A percentile compares a stretch with the other conserved stretches of the same genome.
Conservation (phyloP, 1,140 invertebrate species). For the Choristoneura fumiferana region DNA sequence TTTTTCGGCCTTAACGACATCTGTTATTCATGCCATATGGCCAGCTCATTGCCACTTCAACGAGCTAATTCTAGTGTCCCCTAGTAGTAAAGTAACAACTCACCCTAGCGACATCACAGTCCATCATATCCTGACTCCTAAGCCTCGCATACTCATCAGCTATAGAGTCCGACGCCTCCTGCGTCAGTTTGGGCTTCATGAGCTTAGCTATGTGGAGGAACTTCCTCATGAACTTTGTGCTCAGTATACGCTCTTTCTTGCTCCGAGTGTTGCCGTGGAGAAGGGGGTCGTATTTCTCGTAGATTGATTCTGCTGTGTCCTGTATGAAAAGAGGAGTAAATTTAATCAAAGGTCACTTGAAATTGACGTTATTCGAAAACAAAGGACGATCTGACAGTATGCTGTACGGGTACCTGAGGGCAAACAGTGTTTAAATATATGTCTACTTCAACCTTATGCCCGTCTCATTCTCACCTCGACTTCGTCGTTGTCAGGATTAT, state of each 20-base stretch:
- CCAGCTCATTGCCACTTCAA: too few relatives aligned
- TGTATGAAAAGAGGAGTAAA: constrained; percentile 25
- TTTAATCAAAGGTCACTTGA: not conserved
- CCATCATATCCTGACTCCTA: constrained; percentile 90
- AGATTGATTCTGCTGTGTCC: constrained; percentile 86
- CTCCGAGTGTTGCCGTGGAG: constrained; percentile 89
- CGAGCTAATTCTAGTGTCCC: too few relatives aligned
- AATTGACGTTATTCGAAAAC: too few relatives aligned
- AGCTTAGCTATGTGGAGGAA: constrained; percentile 97
- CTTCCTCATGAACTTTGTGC: constrained; percentile 97
- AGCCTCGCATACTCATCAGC: constrained; percentile 96
- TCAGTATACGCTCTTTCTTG: constrained; percentile 92
- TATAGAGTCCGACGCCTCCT: constrained; percentile 94
- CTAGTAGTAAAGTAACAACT: constrained; percentile 53
- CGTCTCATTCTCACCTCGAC: constrained; percentile 54
- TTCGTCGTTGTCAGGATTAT: constrained; percentile 84
- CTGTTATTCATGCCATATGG: too few relatives aligned
- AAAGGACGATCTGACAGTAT: too few relatives aligned
- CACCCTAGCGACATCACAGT: constrained; percentile 92
- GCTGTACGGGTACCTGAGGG: not conserved
- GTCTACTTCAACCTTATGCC: not conserved
- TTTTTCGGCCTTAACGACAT: too few relatives aligned
- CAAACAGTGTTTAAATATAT: too few relatives aligned
- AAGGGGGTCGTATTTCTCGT: constrained; percentile 96
- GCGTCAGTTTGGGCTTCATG: constrained; percentile 93